Evolutionary conservation across 1,140 invertebrate species (phyloP).

Genomic region (Akabosia matsudoensis): DNA sequence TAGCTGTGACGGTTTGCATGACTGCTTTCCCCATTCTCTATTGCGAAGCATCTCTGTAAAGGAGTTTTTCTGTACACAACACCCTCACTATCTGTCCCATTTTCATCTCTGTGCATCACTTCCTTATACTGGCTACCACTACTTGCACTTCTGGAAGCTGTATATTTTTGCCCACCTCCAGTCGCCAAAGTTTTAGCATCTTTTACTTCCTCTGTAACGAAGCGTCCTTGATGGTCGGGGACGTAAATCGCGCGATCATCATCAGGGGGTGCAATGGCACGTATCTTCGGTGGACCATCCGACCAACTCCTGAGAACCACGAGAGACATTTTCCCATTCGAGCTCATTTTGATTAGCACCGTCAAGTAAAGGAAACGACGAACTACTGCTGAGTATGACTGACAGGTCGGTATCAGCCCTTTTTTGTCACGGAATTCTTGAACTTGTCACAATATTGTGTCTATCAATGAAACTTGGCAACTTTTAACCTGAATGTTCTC

Average conservation of each 20-base stretch:
- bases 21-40: neutral
- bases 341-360: neutral
- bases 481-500: too few species aligned
- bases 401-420: too few species aligned
- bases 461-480: too few species aligned
- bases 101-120: neutral
- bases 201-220: slow-evolving; percentile 36
- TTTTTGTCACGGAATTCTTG: neutral
- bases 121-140: slow-evolving; percentile 6
- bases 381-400: neutral
- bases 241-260: slow-evolving; percentile 35
- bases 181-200: neutral
- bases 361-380: neutral
- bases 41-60: neutral
- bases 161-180: neutral
- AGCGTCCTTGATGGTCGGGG: slow-evolving; percentile 38
- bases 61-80: slow-evolving; percentile 7
- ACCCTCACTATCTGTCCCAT: neutral
- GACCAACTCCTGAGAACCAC: slow-evolving; percentile 43
- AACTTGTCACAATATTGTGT: too few species aligned
- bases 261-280: slow-evolving; percentile 34
- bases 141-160: neutral
- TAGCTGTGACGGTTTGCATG: neutral
- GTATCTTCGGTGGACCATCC: slow-evolving; percentile 35
- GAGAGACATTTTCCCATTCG: slow-evolving; percentile 32